Evolutionary conservation across 2,797 vertebrate genomes (phyloP), one percentile per base, ranked within the genome.

Genomic region (Hirundo rustica): DNA sequence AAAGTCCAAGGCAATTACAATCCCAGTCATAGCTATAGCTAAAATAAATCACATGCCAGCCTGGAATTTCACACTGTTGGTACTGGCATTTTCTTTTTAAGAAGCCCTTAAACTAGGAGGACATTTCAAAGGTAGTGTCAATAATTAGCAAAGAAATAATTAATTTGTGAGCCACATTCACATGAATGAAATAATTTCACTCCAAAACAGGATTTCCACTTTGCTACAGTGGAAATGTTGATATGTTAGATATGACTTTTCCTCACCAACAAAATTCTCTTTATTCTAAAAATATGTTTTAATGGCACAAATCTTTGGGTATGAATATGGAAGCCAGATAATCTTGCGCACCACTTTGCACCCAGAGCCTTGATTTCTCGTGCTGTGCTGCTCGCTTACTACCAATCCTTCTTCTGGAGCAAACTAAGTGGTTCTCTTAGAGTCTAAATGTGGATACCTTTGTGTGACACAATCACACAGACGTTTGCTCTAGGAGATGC

Each of bases 21-120:
- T 88, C 89, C 74, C 40, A 71, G 15, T 70, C 60, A 88, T n/a
- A 81, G 70, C 42, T 78, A 45, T 38, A 81, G 51, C 54, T 88
- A 73, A 89, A 93, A 64, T 54, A 86, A 91, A 89, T 91, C 66
- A 44, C 34, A 60, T 81, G 54, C 26, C 40, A 78, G 21, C 16
- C 72, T 80, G 36, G 36, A 67, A 71, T 92, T 90, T 85, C 20
- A 32, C 30, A 22, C 26, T 83, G 61, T 61, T 85, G 17, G 54
- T 79, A 51, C 36, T 89, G 42, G 50, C 26, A n/a, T 85, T 95
- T 93, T 90, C 47, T 89, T 40, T 55, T 40, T 60, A 79, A 92
- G 77, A 78, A 70, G 34, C 16, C 21, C 17, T 80, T 92, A 61
- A 85, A 78, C 17, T 55, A 64, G 25, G 34, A 61, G 57, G 20